These are phyloP conservation scores for Habrosyne pyritoides DNA, from an alignment of 2,888 invertebrate species.

Conservation along the genomic window DNA sequence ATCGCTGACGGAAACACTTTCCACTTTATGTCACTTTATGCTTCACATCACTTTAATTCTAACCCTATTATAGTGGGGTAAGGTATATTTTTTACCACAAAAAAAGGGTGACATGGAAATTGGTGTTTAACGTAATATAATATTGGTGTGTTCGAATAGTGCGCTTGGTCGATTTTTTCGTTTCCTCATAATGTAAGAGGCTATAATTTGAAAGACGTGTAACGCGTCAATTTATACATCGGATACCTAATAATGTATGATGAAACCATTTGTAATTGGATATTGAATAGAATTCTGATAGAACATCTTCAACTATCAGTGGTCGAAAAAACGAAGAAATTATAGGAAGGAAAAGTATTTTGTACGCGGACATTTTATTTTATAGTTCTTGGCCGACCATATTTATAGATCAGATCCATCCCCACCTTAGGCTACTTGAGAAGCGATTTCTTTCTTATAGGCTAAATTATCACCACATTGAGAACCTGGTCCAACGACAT, in stretches of 20 bases:
- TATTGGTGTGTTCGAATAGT: neutral
- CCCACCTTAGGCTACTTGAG: too few relatives aligned
- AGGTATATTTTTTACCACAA: neutral
- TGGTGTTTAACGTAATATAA: neutral
- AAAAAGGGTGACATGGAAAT: neutral
- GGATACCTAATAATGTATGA: neutral
- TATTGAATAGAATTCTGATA: neutral
- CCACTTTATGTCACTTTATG: conserved; percentile 68
- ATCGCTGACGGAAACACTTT: conserved; percentile 68
- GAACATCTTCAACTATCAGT: neutral
- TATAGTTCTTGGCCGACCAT: too few relatives aligned
- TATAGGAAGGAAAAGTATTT: neutral
- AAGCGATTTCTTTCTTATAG: too few relatives aligned
- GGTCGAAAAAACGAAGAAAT: neutral
- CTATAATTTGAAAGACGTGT: neutral
- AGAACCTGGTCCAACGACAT: too few relatives aligned
- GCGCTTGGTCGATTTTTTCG: conserved; percentile 1
- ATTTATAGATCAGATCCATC: too few relatives aligned
- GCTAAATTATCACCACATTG: too few relatives aligned
- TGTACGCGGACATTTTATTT: too few relatives aligned
- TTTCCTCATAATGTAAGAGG: neutral
- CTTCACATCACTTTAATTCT: conserved; percentile 38
- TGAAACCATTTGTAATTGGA: neutral
- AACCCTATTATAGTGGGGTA: neutral
- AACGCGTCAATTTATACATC: neutral